phyloP scores from a whole-genome alignment of 2,113 vertebrate species.

The Lycaon pictus region DNA sequence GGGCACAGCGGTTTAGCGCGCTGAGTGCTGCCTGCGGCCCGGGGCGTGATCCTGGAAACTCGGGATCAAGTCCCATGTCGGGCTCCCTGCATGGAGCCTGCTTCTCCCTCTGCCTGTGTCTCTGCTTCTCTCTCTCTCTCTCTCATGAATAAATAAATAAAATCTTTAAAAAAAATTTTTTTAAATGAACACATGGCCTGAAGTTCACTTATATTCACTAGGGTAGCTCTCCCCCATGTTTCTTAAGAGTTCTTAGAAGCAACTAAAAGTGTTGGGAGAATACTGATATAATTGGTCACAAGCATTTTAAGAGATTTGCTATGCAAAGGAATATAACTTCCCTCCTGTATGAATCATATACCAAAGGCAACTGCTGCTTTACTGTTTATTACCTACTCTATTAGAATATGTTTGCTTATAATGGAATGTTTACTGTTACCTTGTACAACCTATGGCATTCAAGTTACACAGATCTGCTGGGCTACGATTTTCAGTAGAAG shows the following conservation, averaged over 20 bases:
- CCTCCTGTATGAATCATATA: slow-evolving; percentile 65
- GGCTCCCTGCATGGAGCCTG: too few species aligned
- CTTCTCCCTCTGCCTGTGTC: too few species aligned
- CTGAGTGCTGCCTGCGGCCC: too few species aligned
- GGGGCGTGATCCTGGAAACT: too few species aligned
- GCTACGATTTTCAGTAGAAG: neutral
- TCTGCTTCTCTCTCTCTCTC: too few species aligned
- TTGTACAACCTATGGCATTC: neutral
- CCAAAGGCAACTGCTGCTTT: slow-evolving; percentile 28
- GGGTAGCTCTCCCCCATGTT: neutral
- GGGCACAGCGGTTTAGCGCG: too few species aligned
- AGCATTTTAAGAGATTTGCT: slow-evolving; percentile 41
- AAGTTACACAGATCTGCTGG: neutral
- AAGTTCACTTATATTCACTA: neutral
- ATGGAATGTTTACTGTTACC: neutral
- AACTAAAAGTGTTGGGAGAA: neutral
- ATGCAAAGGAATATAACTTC: slow-evolving; percentile 58
- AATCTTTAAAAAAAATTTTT: too few species aligned
- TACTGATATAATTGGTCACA: neutral
- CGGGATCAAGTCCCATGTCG: too few species aligned
- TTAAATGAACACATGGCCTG: neutral
- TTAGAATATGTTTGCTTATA: slow-evolving; percentile 2
- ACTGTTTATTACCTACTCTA: slow-evolving; percentile 3
- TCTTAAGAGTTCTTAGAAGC: neutral
- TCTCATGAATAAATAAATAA: too few species aligned